A percentile compares a stretch with the other conserved stretches of the same genome.
These are phyloP conservation scores for Yponomeuta evonymella DNA, from an alignment of 2,888 invertebrate species.

Conservation along the genomic window DNA sequence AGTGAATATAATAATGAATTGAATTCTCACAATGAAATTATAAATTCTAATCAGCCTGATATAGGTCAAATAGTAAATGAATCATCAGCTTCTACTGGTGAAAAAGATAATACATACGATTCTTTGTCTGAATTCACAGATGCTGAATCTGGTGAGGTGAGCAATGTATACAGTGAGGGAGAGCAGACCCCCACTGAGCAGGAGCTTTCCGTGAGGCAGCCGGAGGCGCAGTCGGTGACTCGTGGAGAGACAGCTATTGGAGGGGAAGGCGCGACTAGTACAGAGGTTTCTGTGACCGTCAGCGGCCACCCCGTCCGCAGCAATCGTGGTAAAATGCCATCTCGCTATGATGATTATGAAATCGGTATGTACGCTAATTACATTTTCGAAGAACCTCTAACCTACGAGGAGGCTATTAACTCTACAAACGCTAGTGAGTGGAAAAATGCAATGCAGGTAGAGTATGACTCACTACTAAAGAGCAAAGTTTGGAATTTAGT, in stretches of 20 bases:
- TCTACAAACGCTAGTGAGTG: background rate
- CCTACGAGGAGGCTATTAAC: too few relatives aligned
- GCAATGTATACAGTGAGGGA: too few relatives aligned
- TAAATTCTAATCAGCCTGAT: background rate
- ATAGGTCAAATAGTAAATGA: background rate
- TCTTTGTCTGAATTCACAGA: background rate
- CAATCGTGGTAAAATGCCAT: too few relatives aligned
- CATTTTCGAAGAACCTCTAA: background rate
- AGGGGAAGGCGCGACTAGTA: too few relatives aligned
- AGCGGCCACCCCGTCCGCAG: too few relatives aligned
- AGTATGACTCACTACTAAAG: background rate
- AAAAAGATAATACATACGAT: background rate
- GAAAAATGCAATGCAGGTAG: conserved; percentile 5
- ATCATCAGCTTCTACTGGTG: background rate
- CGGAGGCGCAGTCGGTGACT: too few relatives aligned
- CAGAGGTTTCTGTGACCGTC: too few relatives aligned
- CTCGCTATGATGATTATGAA: too few relatives aligned
- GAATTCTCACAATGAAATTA: background rate
- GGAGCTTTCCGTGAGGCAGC: too few relatives aligned
- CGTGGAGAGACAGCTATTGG: too few relatives aligned
- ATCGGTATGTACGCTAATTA: too few relatives aligned
- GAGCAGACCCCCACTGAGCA: too few relatives aligned
- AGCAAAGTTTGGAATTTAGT: conserved; percentile 7
- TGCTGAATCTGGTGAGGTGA: background rate
- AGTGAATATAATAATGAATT: background rate